phyloP scores from a whole-genome alignment of 2,113 vertebrate species.

The Zapus hudsonius region DNA sequence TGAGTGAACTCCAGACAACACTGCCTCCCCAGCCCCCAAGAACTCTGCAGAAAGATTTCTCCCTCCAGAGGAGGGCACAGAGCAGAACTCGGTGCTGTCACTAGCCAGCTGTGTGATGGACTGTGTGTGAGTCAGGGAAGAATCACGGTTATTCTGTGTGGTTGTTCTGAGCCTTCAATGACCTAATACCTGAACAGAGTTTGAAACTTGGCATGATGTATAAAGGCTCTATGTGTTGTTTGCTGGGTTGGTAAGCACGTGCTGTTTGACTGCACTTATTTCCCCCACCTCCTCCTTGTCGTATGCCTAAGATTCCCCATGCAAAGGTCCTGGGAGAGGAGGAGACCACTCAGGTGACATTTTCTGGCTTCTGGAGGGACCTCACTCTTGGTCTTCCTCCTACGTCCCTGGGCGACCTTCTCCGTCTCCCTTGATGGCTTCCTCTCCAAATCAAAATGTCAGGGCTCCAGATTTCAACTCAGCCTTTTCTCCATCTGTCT shows the following conservation, averaged over 20 bases:
- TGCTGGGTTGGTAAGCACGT: neutral
- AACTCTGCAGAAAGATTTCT: neutral
- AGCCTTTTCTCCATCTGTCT: neutral
- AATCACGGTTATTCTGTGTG: neutral
- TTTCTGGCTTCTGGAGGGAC: neutral
- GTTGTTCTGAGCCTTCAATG: neutral
- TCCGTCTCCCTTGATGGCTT: neutral
- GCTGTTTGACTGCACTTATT: neutral
- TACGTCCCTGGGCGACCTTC: no score
- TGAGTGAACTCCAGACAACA: no score
- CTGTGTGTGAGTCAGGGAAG: neutral
- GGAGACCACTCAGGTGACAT: neutral
- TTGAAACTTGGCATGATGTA: neutral
- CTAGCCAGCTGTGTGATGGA: neutral
- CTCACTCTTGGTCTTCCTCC: neutral
- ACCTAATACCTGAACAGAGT: no score
- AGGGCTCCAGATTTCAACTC: neutral
- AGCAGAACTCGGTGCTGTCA: neutral
- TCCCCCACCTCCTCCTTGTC: neutral
- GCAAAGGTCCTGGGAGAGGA: neutral
- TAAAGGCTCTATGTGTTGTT: neutral
- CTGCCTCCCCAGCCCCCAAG: no score
- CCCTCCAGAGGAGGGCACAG: neutral
- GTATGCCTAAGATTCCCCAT: neutral
- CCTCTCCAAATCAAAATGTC: neutral